Conservation (phyloP, 2,113 vertebrate species). For the Eleginops maclovinus region DNA sequence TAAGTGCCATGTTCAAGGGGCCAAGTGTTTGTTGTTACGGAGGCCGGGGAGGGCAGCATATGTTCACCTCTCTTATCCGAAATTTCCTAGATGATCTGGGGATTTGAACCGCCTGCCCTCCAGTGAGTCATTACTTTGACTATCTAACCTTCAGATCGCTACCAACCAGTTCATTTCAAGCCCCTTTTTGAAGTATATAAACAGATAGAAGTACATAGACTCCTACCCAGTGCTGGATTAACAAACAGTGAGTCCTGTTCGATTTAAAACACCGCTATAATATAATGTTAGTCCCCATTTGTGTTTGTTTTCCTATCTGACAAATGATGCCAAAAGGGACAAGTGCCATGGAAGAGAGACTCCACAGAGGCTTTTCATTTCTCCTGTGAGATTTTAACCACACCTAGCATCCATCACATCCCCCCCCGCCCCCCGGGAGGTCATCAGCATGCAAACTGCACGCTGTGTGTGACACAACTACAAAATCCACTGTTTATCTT, state of each 20-base stretch:
- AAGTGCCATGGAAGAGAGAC: constrained; percentile 48
- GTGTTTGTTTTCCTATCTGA: constrained; percentile 66
- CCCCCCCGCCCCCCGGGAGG: constrained; percentile 57
- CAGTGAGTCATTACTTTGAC: background rate
- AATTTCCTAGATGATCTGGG: background rate
- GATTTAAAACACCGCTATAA: background rate
- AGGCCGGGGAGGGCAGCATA: constrained; percentile 5
- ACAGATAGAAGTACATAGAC: background rate
- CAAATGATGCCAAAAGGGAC: constrained; percentile 56
- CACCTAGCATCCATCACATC: constrained; percentile 58
- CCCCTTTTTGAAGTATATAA: background rate
- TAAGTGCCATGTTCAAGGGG: constrained; percentile 43
- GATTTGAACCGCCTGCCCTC: constrained; percentile 10
- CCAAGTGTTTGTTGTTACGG: constrained; percentile 19
- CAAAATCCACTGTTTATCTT: constrained; percentile 40
- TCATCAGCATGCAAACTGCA: constrained; percentile 52
- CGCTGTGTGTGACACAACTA: constrained; percentile 1
- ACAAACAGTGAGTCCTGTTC: background rate
- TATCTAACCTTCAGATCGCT: constrained; percentile 20
- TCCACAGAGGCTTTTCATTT: constrained; percentile 49
- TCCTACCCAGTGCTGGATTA: background rate
- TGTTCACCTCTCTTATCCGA: constrained; percentile 27
- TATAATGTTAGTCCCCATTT: background rate
- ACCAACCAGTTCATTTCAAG: background rate
- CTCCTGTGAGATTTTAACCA: constrained; percentile 49